Base-by-base conservation (phyloP, 2,888 invertebrate species). In the Nemotelus nigrinus region DNA sequence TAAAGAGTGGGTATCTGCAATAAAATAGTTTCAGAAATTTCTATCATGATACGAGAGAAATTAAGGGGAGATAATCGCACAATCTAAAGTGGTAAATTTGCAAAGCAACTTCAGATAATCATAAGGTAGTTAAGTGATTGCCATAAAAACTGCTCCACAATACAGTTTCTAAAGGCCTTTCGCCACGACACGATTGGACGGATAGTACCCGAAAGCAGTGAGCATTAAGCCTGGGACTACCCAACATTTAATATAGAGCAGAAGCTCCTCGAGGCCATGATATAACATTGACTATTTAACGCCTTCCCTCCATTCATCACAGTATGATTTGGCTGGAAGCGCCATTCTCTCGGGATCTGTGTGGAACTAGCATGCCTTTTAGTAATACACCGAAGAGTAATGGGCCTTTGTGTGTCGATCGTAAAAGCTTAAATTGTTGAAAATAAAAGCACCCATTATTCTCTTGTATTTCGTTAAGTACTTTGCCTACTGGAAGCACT, bases 391-490 rank as follows among this genome's bases (percentile, higher is more conserved):
- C 43, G 53, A 70, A 70, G 44, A 70, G 70, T 70, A 53, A 70
- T 53, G 70, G 70, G 53, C 55, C 70, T 70, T 70, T 70, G 70
- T 70, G 43, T 70, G 55, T 3, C 70, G 70, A 70, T 70, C 70
- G 70, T 70, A 70, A 70, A 70, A 70, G 53, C 70, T 53, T 55
- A 70, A 70, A 55, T 70, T 70, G 70, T 70, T 70, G 55, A 53
- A 55, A 70, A 70, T 70, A 70, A 70, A 70, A 70, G 70, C 70
- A 48, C n/a, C 60, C 70, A 70, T 70, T 70, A 70, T 70, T 70
- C 70, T 55, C 70, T 70, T 70, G 70, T 70, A 70, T 43, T 70
- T 53, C 41, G 70, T 70, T 70, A 53, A 53, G 70, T 70, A 70
- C 70, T 70, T 70, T 70, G 43, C 55, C 47, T 55, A 70, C 63